A percentile compares a stretch with the other conserved stretches of the same genome.
Conservation (phyloP, 2,113 vertebrate genomes). For the Verasper variegatus region DNA sequence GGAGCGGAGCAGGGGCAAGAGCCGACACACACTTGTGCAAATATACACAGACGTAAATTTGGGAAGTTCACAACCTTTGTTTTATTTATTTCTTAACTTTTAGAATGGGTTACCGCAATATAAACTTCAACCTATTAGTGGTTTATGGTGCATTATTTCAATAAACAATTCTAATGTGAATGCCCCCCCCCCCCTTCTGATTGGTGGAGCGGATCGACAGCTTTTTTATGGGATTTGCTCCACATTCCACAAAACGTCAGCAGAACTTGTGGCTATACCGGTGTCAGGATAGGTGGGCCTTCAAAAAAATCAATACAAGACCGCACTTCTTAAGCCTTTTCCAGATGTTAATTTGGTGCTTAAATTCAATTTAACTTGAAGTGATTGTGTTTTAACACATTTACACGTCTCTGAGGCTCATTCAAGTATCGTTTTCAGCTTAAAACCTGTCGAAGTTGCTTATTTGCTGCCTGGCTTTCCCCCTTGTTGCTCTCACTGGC, state of each 20-base stretch:
- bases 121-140: neutral
- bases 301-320: neutral
- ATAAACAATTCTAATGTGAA: slow-evolving; percentile 8
- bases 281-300: neutral
- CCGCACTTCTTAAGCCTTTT: neutral
- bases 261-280: neutral
- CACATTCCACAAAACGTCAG: slow-evolving; percentile 21
- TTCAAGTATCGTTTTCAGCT: slow-evolving; percentile 37
- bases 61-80: slow-evolving; percentile 16
- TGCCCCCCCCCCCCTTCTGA: neutral
- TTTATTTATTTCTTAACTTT: slow-evolving; percentile 35
- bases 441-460: slow-evolving; percentile 27
- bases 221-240: slow-evolving; percentile 7
- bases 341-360: neutral
- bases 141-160: slow-evolving; percentile 1
- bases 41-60: slow-evolving; percentile 19
- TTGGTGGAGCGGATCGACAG: neutral
- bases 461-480: slow-evolving; percentile 17
- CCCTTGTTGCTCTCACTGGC: slow-evolving; percentile 14
- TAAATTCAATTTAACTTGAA: neutral
- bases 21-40: slow-evolving; percentile 27
- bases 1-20: neutral
- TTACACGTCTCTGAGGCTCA: neutral
- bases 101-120: neutral
- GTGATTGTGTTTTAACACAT: neutral